Evolutionary conservation across 1,140 invertebrate genomes (phyloP), one percentile per base, ranked within the genome.

Genomic region (Achatina immaculata): DNA sequence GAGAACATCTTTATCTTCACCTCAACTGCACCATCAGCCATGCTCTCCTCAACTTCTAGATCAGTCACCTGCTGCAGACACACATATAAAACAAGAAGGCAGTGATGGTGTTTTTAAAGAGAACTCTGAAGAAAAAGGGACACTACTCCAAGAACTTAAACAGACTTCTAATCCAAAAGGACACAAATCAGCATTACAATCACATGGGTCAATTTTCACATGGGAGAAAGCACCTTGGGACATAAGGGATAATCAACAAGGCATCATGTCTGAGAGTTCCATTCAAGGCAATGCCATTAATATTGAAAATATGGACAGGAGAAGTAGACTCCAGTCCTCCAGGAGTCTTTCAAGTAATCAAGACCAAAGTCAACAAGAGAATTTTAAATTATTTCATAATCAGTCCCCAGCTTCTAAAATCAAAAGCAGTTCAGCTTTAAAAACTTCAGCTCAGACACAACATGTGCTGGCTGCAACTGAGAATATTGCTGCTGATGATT

Each of bases 1-100:
- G 28, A 62, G 58, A 16, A n/a, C 28, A 34, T 62, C 58, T 31
- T 28, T 62, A 62, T 62, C 58, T 62, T 62, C 58, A 62, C 58
- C 58, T 31, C 16, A 34, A 9, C 6, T 31, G 31, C n/a, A 62
- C 21, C 16, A n/a, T 4, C 58, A 31, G 58, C 16, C 58, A 62
- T 16, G 0, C 2, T 62, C 58, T 62, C 58, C 58, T 14, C 0
- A 11, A 2, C 58, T 31, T 4, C 51, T 21, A 21, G 14, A 4
- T 55, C 51, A 14, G 3, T 34, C 16, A 31, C 3, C 48, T 55
- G 48, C 48, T 55, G 7, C 7, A 3, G 21, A 62, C 16, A 6
- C 28, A 34, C n/a, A 62, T 62, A 55, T 55, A 21, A 62, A 62
- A 28, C 21, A 6, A 6, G 58, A 62, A 62, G 58, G 31, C n/a